A percentile compares a stretch with the other conserved stretches of the same genome.
These are phyloP conservation scores for Platynereis dumerilii DNA, from an alignment of 2,888 invertebrate species.

Conservation along the genomic window DNA sequence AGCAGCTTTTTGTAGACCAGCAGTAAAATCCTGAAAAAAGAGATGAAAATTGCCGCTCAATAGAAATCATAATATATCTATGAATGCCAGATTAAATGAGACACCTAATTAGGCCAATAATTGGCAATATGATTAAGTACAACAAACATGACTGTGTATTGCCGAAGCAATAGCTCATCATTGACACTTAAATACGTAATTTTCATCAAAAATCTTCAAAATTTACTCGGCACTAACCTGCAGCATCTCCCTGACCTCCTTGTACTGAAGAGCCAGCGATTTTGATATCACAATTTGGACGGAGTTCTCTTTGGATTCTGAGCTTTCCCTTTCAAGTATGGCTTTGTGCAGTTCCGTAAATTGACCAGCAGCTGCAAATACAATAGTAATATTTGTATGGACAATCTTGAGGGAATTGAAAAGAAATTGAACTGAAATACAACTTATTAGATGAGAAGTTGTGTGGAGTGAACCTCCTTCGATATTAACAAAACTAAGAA, in stretches of 20 bases:
- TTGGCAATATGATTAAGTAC: neutral
- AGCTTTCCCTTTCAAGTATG: constrained; percentile 16
- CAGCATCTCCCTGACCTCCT: neutral
- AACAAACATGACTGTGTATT: too few relatives aligned
- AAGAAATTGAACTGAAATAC: too few relatives aligned
- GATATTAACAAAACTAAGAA: too few relatives aligned
- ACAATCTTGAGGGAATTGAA: too few relatives aligned
- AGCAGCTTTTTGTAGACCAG: constrained; percentile 21
- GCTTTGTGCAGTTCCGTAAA: constrained; percentile 28
- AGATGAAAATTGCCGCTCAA: neutral
- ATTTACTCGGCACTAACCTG: constrained; percentile 4
- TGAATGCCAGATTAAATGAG: too few relatives aligned
- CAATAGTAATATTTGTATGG: too few relatives aligned
- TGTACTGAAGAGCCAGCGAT: constrained; percentile 6
- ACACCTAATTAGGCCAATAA: neutral
- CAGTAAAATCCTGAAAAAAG: constrained; percentile 27
- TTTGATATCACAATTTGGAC: constrained; percentile 15
- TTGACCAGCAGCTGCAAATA: constrained; percentile 22
- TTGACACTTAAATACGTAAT: too few relatives aligned
- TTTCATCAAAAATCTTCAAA: neutral
- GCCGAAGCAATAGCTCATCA: too few relatives aligned
- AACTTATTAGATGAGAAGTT: too few relatives aligned
- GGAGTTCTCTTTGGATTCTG: constrained; percentile 14
- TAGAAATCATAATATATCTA: too few relatives aligned
- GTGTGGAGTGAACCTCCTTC: too few relatives aligned